These are phyloP conservation scores for Isaurus tuberculatus DNA, from an alignment of 92 coral and sea anemone species.

Conservation along the genomic window DNA sequence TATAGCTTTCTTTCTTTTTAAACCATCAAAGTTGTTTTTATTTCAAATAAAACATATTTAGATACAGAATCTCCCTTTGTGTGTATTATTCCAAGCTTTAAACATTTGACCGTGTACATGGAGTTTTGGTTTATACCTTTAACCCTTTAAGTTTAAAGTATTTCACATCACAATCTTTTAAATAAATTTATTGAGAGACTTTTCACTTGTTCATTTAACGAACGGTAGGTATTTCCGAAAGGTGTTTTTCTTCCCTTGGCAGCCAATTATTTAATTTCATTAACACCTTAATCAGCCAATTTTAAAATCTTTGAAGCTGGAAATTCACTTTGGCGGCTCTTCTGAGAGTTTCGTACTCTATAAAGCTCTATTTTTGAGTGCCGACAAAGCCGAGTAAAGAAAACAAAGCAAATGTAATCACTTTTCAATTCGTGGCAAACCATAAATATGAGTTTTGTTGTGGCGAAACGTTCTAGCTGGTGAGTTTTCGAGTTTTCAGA, in stretches of 20 bases:
- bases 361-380: no score
- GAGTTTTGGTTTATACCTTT: background rate
- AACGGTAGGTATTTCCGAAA: constrained; percentile 33
- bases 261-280: constrained; percentile 48
- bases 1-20: no score
- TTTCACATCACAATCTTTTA: background rate
- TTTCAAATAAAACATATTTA: no score
- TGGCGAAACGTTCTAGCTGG: background rate
- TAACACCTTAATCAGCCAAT: constrained; percentile 38
- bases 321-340: constrained; percentile 47
- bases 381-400: constrained; percentile 16
- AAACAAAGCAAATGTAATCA: background rate
- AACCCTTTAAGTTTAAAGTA: background rate
- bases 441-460: background rate
- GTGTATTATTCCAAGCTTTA: no score
- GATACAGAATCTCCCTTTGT: no score
- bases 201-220: constrained; percentile 12
- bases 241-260: constrained; percentile 24
- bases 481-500: no score
- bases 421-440: constrained; percentile 28
- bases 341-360: constrained; percentile 30
- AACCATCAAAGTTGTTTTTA: no score
- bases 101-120: no score
- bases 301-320: background rate
- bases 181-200: background rate